These are phyloP conservation scores for Pomatorhinus ruficollis DNA, from an alignment of 2,113 vertebrate species.

Conservation along the genomic window DNA sequence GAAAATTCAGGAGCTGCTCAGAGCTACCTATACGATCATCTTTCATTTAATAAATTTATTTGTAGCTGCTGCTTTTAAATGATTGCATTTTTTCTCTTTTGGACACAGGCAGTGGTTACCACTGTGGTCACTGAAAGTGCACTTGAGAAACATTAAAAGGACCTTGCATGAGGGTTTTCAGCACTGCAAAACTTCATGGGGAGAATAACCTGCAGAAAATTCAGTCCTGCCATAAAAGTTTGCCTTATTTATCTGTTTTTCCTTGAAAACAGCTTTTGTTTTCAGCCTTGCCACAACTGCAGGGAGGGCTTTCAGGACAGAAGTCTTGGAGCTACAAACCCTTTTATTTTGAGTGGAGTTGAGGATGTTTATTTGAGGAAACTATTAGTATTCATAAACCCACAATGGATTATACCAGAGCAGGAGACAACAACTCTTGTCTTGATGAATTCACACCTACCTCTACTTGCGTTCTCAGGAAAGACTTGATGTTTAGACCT, in stretches of 20 bases:
- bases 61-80: background rate
- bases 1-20: background rate
- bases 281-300: background rate
- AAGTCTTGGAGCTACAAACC: background rate
- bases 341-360: background rate
- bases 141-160: background rate
- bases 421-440: background rate
- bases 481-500: background rate
- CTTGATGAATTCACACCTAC: background rate
- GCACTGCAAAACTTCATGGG: background rate
- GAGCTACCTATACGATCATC: background rate
- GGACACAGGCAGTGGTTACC: background rate
- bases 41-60: background rate
- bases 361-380: background rate
- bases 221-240: background rate
- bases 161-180: background rate
- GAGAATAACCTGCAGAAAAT: background rate
- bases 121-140: rapidly evolving
- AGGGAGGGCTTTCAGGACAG: background rate
- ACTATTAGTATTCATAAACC: background rate
- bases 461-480: background rate
- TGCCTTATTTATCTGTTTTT: background rate
- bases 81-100: background rate
- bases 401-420: background rate
- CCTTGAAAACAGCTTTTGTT: background rate